Percentiles rank a stretch among this genome's conserved stretches.
These are phyloP conservation scores for Orussus abietinus DNA, from an alignment of 1,140 invertebrate species.

Conservation along the genomic window DNA sequence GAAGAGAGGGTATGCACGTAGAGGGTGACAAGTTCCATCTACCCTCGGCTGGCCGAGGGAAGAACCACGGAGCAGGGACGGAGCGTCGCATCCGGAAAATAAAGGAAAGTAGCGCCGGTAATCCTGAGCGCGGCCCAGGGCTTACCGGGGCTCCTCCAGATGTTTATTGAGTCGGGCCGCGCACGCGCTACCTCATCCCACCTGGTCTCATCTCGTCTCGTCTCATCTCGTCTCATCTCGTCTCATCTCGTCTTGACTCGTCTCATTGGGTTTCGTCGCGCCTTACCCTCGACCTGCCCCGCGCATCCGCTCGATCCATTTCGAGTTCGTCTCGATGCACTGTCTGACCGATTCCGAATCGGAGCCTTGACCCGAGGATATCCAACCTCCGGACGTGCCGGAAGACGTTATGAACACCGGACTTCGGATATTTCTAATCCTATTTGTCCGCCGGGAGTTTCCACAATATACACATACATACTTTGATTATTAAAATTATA, in stretches of 20 bases:
- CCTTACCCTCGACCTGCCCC: too few relatives aligned
- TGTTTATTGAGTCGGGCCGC: slow-evolving; percentile 48
- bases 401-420: too few relatives aligned
- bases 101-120: slow-evolving; percentile 43
- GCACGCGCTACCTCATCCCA: slow-evolving; percentile 38
- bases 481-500: too few relatives aligned
- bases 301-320: too few relatives aligned
- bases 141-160: slow-evolving; percentile 43
- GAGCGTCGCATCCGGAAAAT: slow-evolving; percentile 35
- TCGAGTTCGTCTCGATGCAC: not conserved
- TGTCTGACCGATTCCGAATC: too few relatives aligned
- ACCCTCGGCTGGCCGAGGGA: not conserved
- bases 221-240: slow-evolving; percentile 26
- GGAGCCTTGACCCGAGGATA: too few relatives aligned
- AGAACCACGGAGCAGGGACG: slow-evolving; percentile 2
- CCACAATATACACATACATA: too few relatives aligned
- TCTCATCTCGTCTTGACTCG: too few relatives aligned
- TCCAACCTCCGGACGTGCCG: too few relatives aligned
- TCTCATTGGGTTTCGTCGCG: too few relatives aligned
- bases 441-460: too few relatives aligned
- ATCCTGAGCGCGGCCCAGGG: slow-evolving; percentile 45
- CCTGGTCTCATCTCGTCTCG: slow-evolving; percentile 33
- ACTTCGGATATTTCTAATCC: too few relatives aligned
- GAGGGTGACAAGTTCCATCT: slow-evolving; percentile 16
- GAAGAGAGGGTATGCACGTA: slow-evolving; percentile 4